Conservation (phyloP, 2,113 vertebrate species). For the Hypanus sabinus region DNA sequence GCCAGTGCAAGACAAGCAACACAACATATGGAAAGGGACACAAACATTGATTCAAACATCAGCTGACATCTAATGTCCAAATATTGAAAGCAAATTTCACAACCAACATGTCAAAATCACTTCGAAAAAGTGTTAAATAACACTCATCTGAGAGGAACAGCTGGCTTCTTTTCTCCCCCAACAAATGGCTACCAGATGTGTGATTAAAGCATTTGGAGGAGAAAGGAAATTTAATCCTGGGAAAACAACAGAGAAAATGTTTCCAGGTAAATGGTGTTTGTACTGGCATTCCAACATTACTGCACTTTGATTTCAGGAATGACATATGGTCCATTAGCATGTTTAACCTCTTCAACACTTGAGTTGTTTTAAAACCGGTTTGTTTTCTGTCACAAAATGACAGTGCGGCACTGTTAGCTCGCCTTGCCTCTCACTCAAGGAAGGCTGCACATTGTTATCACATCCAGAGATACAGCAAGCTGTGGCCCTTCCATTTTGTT, state of each 20-base stretch:
- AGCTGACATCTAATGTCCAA: background rate
- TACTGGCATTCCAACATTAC: conserved; percentile 8
- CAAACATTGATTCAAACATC: background rate
- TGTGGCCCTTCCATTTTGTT: background rate
- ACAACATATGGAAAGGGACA: too few relatives aligned
- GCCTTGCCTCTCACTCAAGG: background rate
- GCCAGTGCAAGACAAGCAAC: background rate
- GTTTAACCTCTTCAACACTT: background rate
- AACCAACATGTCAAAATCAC: background rate
- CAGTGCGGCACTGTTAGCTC: background rate
- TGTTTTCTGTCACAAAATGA: background rate
- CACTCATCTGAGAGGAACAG: background rate
- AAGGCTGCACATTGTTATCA: background rate
- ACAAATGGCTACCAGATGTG: conserved; percentile 6
- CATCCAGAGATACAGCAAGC: background rate
- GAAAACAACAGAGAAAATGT: background rate
- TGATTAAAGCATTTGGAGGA: conserved; percentile 5
- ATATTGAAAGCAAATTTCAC: background rate
- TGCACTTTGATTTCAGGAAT: background rate
- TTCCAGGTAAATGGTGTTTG: background rate
- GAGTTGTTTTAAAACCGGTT: background rate
- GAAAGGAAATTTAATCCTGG: conserved; percentile 13
- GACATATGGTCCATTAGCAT: background rate
- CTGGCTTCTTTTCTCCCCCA: background rate
- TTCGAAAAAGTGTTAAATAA: background rate